These are phyloP conservation scores for Falco cherrug DNA, from an alignment of 2,797 vertebrate species.

Conservation along the genomic window DNA sequence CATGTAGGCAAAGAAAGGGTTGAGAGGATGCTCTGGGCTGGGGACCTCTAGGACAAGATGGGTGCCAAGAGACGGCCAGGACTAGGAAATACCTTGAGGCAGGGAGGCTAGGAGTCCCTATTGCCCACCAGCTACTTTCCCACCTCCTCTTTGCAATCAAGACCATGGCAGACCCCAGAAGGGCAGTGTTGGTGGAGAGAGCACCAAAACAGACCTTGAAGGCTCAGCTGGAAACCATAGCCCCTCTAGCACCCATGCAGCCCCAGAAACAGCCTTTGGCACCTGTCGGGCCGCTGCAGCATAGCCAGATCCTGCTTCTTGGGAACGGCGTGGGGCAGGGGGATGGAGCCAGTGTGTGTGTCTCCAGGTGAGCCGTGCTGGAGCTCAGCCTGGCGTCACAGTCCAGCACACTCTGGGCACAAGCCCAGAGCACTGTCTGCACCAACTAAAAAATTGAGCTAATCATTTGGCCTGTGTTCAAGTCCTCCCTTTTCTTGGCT, in stretches of 20 bases:
- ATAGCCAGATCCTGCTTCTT: background rate
- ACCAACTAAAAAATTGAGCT: background rate
- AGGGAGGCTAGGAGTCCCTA: background rate
- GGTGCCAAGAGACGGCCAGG: background rate
- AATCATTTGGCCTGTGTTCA: background rate
- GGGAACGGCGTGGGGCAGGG: fast-evolving
- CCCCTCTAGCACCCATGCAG: fast-evolving
- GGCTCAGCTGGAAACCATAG: background rate
- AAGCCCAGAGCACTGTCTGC: fast-evolving
- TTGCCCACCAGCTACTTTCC: background rate
- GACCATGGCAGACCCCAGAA: background rate
- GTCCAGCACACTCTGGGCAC: fast-evolving
- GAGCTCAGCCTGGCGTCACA: background rate
- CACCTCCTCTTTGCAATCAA: background rate
- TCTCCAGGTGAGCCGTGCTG: background rate
- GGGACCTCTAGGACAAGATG: background rate
- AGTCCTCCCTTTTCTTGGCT: background rate
- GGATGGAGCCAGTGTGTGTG: fast-evolving
- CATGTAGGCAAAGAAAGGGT: fast-evolving
- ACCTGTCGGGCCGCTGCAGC: fast-evolving
- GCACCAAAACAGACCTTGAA: background rate
- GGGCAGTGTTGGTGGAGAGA: background rate
- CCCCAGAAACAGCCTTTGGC: background rate
- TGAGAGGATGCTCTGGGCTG: background rate
- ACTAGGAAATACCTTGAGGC: background rate